Evolutionary conservation across 2,113 vertebrate species (phyloP), one percentile per base, ranked within the genome.

Genomic region (Plestiodon gilberti): DNA sequence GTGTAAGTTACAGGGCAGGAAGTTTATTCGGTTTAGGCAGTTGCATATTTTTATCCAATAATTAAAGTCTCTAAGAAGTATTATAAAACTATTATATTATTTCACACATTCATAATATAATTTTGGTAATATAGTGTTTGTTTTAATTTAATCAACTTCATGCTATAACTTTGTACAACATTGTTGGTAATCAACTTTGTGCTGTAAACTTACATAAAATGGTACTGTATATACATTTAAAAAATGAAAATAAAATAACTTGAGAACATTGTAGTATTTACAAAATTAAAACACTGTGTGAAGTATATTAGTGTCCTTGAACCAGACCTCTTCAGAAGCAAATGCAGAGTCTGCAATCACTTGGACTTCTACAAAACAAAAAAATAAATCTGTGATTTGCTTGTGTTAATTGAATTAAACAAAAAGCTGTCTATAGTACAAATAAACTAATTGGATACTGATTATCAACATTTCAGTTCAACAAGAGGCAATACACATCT

Each of bases 341-440:
- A 8, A 70, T 79, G 22, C 8, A 8, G 40, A 52, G 57, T 86
- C 74, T 15, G 62, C 18, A 22, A 71, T 81, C 78, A 74, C 57
- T 86, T 87, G 40, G 28, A 38, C 74, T 61, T 81, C 78, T 87
- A 78, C 52, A 87, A 87, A 81, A 62, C 3, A 73, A 69, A 79
- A n/a, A 52, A 70, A 13, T 4, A 38, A 18, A 52, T 35, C 28
- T 57, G 5, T 65, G 33, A 76, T 40, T 73, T 22, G 7, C 15
- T 35, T 40, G 25, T 30, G 25, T 30, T 38, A 48, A 67, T 25
- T 81, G 35, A 65, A 62, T 81, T 43, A 48, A 75, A 4, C 22
- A 59, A 76, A 43, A 65, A 65, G 28, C 22, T 77, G 43, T 10
- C 3, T 18, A 20, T n/a, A 22, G 13, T 64, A 35, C n/a, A 83